These are phyloP conservation scores for Notospermus geniculatus DNA, from an alignment of 1,140 invertebrate genomes.

Conservation along the genomic window DNA sequence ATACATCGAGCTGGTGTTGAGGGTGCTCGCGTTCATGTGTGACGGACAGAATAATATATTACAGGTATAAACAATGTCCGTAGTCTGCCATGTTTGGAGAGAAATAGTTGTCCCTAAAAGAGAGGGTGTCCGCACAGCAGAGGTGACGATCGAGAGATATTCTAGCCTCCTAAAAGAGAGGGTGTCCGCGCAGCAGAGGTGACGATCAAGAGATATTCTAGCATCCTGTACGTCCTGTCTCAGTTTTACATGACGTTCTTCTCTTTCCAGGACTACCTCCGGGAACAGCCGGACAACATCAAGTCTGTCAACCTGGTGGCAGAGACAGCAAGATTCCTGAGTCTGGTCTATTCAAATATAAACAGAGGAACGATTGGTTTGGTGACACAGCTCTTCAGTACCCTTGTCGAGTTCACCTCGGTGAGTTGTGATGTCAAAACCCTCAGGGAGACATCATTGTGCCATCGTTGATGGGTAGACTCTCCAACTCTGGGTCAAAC, in stretches of 20 bases:
- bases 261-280: conserved; percentile 40
- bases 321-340: conserved; percentile 44
- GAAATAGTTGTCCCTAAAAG: too few relatives aligned
- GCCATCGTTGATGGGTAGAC: too few relatives aligned
- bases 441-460: too few relatives aligned
- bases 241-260: neutral
- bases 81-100: too few relatives aligned
- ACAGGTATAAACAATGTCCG: conserved; percentile 43
- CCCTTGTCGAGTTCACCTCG: conserved; percentile 47
- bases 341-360: conserved; percentile 48
- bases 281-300: conserved; percentile 54
- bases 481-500: too few relatives aligned
- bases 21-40: conserved; percentile 53
- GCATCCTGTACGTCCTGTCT: too few relatives aligned
- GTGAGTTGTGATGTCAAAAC: too few relatives aligned
- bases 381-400: conserved; percentile 46
- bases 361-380: conserved; percentile 41
- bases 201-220: too few relatives aligned
- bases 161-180: too few relatives aligned
- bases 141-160: too few relatives aligned
- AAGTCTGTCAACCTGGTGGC: conserved; percentile 51
- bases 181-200: too few relatives aligned
- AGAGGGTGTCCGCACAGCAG: too few relatives aligned
- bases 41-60: conserved; percentile 48
- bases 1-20: conserved; percentile 47